phyloP scores from a whole-genome alignment of 2,113 vertebrate genomes.

The Sialia sialis region DNA sequence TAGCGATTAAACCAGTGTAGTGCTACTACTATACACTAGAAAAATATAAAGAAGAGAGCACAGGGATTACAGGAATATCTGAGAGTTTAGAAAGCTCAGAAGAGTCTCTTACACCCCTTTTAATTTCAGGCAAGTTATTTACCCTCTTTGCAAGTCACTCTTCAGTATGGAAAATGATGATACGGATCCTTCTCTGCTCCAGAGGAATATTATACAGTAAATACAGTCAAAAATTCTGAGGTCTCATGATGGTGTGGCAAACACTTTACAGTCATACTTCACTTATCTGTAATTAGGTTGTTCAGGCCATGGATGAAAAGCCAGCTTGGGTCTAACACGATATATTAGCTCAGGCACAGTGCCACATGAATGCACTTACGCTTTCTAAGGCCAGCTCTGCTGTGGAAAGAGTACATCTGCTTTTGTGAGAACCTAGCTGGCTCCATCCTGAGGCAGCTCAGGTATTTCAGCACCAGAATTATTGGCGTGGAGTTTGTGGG shows the following conservation, averaged over 20 bases:
- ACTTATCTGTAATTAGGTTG: not conserved
- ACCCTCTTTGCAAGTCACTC: not conserved
- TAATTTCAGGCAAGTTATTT: not conserved
- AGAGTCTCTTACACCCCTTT: not conserved
- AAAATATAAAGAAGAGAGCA: not conserved
- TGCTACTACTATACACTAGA: not conserved
- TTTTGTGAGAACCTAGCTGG: conserved; percentile 19
- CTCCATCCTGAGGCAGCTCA: conserved; percentile 40
- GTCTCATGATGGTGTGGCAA: not conserved
- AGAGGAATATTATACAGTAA: not conserved
- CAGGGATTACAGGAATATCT: not conserved
- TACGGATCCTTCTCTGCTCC: not conserved
- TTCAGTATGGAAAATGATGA: not conserved
- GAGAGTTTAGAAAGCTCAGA: not conserved
- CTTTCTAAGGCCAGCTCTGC: not conserved
- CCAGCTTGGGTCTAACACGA: not conserved
- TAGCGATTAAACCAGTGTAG: not conserved
- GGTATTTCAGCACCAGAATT: conserved; percentile 8
- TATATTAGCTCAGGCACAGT: not conserved
- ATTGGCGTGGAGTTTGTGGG: accelerated
- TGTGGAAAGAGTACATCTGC: conserved; percentile 18
- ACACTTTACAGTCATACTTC: not conserved
- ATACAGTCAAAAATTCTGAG: not conserved
- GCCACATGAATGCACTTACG: not conserved
- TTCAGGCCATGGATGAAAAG: not conserved